Evolutionary conservation across 1,140 invertebrate genomes (phyloP).

Genomic region (Pemphigus obesinymphae): DNA sequence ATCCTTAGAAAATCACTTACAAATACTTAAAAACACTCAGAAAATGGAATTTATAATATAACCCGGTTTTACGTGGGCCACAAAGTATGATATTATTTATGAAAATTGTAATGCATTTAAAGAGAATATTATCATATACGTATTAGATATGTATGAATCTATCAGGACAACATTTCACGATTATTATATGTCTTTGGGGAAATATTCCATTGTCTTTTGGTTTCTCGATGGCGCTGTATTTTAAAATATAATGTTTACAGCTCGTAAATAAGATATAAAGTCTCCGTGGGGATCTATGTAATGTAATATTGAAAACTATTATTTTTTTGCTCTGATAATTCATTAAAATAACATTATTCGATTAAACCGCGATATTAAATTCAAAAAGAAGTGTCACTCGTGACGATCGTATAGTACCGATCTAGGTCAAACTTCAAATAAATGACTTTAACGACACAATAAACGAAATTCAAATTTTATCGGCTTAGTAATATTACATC

Average conservation of each 20-base stretch:
- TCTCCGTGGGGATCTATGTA: neutral
- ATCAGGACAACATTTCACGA: neutral
- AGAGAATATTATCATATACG: neutral
- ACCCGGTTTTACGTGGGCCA: too few relatives aligned
- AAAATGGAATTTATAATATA: too few relatives aligned
- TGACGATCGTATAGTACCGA: neutral
- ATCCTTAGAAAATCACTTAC: too few relatives aligned
- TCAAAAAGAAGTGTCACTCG: constrained; percentile 1
- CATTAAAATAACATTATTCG: constrained; percentile 21
- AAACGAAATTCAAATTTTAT: neutral
- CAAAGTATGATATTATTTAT: neutral
- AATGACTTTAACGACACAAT: neutral
- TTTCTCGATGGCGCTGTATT: neutral
- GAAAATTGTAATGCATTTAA: neutral
- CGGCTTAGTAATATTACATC: neutral
- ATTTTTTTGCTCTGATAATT: neutral
- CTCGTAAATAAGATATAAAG: neutral
- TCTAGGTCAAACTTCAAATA: constrained; percentile 1
- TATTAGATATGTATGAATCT: neutral
- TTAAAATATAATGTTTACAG: constrained; percentile 19
- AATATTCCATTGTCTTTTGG: neutral
- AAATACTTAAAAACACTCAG: too few relatives aligned
- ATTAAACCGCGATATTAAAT: neutral
- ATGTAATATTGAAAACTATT: constrained; percentile 2
- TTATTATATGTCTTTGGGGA: neutral